Percentiles rank a stretch among this genome's conserved stretches.
phyloP scores from a whole-genome alignment of 2,888 invertebrate genomes.

The Microplitis deprimator region DNA sequence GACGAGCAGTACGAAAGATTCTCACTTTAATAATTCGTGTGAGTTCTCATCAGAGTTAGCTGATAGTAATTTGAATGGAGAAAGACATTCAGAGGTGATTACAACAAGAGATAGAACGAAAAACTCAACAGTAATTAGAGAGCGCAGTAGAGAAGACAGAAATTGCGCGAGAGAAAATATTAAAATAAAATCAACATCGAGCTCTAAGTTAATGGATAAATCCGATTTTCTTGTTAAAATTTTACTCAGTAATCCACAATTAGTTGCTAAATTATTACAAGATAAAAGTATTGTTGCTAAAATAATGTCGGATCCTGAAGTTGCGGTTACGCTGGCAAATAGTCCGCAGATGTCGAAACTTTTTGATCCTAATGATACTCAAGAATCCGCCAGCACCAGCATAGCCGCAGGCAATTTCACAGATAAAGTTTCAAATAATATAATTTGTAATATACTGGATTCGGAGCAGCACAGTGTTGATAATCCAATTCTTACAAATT shows the following conservation, averaged over 20 bases:
- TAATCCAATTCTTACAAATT: constrained; percentile 65
- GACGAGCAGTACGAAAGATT: not conserved
- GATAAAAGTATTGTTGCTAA: constrained; percentile 62
- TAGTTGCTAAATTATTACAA: constrained; percentile 58
- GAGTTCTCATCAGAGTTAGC: not conserved
- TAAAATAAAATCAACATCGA: constrained; percentile 47
- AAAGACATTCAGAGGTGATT: not conserved
- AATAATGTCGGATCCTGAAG: constrained; percentile 60
- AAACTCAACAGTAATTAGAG: not conserved
- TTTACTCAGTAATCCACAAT: constrained; percentile 45
- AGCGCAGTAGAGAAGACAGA: constrained; percentile 34
- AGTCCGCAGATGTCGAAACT: constrained; percentile 63
- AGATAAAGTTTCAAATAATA: constrained; percentile 52
- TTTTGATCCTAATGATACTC: constrained; percentile 52
- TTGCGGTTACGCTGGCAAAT: constrained; percentile 55
- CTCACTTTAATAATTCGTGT: not conserved
- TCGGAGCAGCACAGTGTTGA: constrained; percentile 54
- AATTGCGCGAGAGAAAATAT: constrained; percentile 54
- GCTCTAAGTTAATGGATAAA: constrained; percentile 55
- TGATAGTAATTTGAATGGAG: not conserved
- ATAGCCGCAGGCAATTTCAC: constrained; percentile 36
- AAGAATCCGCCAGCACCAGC: constrained; percentile 29
- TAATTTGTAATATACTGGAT: constrained; percentile 56
- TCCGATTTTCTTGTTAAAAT: constrained; percentile 50
- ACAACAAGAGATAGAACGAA: not conserved